A percentile compares a stretch with the other conserved stretches of the same genome.
Conservation (phyloP, 2,797 vertebrate genomes). For the Darevskia mixta region DNA sequence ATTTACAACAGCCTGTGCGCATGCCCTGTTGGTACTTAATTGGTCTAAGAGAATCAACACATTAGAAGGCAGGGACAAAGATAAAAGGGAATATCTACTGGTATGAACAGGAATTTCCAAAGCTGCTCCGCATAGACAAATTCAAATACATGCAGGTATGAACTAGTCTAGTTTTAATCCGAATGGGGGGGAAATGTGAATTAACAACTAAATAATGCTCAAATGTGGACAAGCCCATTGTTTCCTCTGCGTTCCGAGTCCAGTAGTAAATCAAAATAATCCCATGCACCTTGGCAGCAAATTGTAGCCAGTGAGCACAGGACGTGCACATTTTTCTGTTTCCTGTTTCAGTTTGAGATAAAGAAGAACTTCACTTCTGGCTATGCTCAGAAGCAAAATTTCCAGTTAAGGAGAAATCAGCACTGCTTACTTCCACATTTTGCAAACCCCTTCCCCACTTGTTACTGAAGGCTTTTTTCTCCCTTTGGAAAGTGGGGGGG, state of each 20-base stretch:
- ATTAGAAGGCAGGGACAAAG: too few relatives aligned
- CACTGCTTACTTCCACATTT: neutral
- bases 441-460: neutral
- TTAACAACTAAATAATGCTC: too few relatives aligned
- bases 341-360: neutral
- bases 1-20: too few relatives aligned
- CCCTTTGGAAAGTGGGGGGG: neutral
- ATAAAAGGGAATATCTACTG: too few relatives aligned
- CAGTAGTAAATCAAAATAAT: neutral
- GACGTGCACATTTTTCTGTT: neutral
- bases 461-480: too few relatives aligned
- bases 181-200: too few relatives aligned
- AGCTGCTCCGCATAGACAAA: too few relatives aligned
- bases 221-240: neutral
- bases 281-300: neutral
- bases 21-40: too few relatives aligned
- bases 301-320: neutral
- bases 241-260: neutral
- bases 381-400: neutral
- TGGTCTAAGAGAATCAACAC: too few relatives aligned
- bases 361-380: neutral
- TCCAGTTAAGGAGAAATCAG: neutral
- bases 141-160: too few relatives aligned
- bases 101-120: too few relatives aligned
- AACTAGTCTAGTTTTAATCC: too few relatives aligned